Percentiles rank a stretch among this genome's conserved stretches.
Evolutionary conservation across 1,140 invertebrate genomes (phyloP).

Genomic region (Drosophila ficusphila): DNA sequence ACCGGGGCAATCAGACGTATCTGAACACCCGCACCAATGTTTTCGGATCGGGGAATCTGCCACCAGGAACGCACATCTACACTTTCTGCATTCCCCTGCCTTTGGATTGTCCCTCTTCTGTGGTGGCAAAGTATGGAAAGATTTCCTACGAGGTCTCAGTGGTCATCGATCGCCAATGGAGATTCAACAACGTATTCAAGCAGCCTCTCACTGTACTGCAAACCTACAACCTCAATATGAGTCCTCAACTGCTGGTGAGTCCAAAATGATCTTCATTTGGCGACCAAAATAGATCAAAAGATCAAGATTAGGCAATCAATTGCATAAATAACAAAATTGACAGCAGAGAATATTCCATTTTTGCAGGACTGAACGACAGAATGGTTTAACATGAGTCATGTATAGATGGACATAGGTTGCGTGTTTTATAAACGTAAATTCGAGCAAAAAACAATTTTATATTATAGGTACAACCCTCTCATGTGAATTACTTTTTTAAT

Average conservation of each 20-base stretch:
- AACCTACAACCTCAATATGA: slow-evolving; percentile 89
- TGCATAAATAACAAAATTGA: no score
- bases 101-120: slow-evolving; percentile 87
- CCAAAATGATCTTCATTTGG: background rate
- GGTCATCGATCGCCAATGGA: slow-evolving; percentile 89
- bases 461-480: no score
- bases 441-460: no score
- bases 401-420: no score
- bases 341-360: no score
- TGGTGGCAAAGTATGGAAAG: slow-evolving; percentile 89
- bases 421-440: no score
- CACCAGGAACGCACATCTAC: slow-evolving; percentile 62
- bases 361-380: no score
- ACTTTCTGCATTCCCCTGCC: slow-evolving; percentile 84
- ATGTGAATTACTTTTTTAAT: no score
- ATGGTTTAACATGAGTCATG: no score
- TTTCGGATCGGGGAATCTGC: slow-evolving; percentile 48
- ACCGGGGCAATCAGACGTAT: slow-evolving; percentile 54
- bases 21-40: slow-evolving; percentile 43
- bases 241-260: slow-evolving; percentile 72
- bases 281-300: background rate
- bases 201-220: slow-evolving; percentile 89
- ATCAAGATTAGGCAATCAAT: background rate
- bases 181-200: slow-evolving; percentile 89
- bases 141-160: slow-evolving; percentile 89